These are phyloP conservation scores for human (Homo sapiens) DNA, from an alignment of 2,113 vertebrate species.

Conservation along the genomic window GRCh38 chr2:45535001-45535500, in stretches of 20 bases:
- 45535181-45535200: neutral
- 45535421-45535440: neutral
- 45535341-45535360: neutral
- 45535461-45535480: neutral
- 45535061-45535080: neutral
- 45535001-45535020: neutral
- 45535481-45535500: neutral
- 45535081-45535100: neutral
- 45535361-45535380: neutral
- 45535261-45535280: neutral
- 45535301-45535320: neutral
- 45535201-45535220: neutral
- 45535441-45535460: neutral
- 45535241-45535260: neutral
- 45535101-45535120: neutral
- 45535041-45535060: neutral
- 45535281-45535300: neutral
- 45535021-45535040: neutral
- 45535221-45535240: neutral
- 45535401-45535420: neutral
- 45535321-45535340: conserved; percentile 28
- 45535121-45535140: neutral
- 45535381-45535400: neutral
- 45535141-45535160: neutral
- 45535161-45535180: neutral